Evolutionary conservation across 2,113 vertebrate species (phyloP).

Genomic region (human): DNA sequence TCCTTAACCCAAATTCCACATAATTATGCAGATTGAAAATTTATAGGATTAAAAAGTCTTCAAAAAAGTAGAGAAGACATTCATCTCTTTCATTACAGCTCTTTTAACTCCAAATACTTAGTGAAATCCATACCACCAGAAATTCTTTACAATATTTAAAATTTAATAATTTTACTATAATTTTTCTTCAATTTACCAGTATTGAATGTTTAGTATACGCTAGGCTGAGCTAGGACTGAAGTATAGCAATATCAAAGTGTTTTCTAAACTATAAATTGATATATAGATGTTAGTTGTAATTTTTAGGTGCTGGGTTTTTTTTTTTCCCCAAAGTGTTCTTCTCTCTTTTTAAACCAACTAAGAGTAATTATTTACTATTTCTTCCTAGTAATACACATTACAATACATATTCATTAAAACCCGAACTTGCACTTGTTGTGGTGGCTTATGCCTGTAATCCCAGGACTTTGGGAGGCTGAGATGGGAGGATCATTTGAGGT

Average conservation of each 20-base stretch:
- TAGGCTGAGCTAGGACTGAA: neutral
- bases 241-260: slow-evolving; percentile 45
- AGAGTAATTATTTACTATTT: slow-evolving; percentile 36
- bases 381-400: slow-evolving; percentile 3
- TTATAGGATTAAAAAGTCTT: neutral
- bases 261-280: slow-evolving; percentile 51
- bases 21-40: neutral
- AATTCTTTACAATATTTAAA: slow-evolving; percentile 50
- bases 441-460: too few relatives aligned
- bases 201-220: neutral
- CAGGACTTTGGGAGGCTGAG: too few relatives aligned
- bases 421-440: neutral
- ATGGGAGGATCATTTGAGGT: neutral
- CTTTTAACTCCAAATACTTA: neutral
- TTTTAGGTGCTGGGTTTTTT: neutral
- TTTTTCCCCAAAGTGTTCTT: slow-evolving; percentile 20
- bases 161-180: slow-evolving; percentile 32
- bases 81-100: neutral
- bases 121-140: slow-evolving; percentile 35
- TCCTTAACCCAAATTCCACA: neutral
- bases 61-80: neutral
- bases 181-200: neutral
- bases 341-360: slow-evolving; percentile 23
- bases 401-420: neutral
- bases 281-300: neutral